These are phyloP conservation scores for Strigamia maritima DNA, from an alignment of 2,888 invertebrate species.

Conservation along the genomic window DNA sequence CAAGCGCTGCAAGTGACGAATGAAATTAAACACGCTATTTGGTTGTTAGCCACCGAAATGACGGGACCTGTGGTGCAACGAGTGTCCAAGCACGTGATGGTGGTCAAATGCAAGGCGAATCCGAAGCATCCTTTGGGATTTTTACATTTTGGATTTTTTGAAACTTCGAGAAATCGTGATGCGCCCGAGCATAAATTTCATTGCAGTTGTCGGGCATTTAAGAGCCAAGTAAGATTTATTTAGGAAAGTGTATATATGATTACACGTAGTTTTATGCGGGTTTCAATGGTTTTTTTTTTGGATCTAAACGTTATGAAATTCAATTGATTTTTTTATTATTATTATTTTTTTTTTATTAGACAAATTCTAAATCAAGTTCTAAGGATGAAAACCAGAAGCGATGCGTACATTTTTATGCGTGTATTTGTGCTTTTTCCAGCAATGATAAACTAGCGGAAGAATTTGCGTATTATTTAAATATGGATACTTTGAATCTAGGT, in stretches of 20 bases:
- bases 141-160: slow-evolving; percentile 64
- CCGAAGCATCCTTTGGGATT: slow-evolving; percentile 67
- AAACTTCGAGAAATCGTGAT: slow-evolving; percentile 47
- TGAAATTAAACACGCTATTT: slow-evolving; percentile 62
- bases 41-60: slow-evolving; percentile 60
- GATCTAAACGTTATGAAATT: too few species aligned
- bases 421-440: slow-evolving; percentile 67
- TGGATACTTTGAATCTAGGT: slow-evolving; percentile 50
- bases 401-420: slow-evolving; percentile 69
- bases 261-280: too few species aligned
- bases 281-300: too few species aligned
- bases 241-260: too few species aligned
- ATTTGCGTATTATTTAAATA: slow-evolving; percentile 61
- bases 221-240: slow-evolving; percentile 45
- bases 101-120: slow-evolving; percentile 65
- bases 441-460: slow-evolving; percentile 62
- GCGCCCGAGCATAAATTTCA: slow-evolving; percentile 58
- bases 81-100: slow-evolving; percentile 68
- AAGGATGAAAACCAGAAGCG: slow-evolving; percentile 48
- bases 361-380: slow-evolving; percentile 36
- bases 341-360: not conserved
- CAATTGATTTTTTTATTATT: not conserved
- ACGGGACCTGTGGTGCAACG: slow-evolving; percentile 66
- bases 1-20: slow-evolving; percentile 60
- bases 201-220: slow-evolving; percentile 60